Evolutionary conservation across 2,888 invertebrate species (phyloP).

Genomic region (Callyntrura sp.): DNA sequence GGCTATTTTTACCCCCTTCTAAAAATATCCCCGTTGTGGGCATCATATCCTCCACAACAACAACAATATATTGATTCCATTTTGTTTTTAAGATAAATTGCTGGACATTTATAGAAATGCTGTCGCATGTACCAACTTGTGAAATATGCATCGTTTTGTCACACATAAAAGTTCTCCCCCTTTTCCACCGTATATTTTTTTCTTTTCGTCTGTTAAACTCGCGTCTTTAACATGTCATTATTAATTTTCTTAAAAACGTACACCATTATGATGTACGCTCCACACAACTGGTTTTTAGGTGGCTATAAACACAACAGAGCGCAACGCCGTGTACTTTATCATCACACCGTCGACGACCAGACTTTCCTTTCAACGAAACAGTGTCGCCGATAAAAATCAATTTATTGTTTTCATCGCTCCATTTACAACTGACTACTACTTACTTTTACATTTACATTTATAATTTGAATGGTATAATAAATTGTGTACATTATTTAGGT

Average conservation of each 20-base stretch:
- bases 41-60: too few relatives aligned
- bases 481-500: conserved; percentile 26
- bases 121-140: background rate
- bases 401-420: background rate
- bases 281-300: too few relatives aligned
- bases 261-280: too few relatives aligned
- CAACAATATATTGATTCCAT: background rate
- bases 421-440: background rate
- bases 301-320: too few relatives aligned
- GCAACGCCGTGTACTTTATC: too few relatives aligned
- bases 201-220: background rate
- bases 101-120: background rate
- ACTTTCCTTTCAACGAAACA: background rate
- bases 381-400: background rate
- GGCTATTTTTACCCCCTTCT: background rate
- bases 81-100: too few relatives aligned
- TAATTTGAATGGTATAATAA: background rate
- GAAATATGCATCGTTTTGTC: background rate
- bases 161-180: background rate
- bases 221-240: background rate
- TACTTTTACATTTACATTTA: background rate
- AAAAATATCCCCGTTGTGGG: background rate
- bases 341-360: too few relatives aligned
- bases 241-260: background rate
- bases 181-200: background rate